These are phyloP conservation scores for Corythoichthys haematopterus DNA, from an alignment of 2,113 vertebrate species.

Conservation along the genomic window DNA sequence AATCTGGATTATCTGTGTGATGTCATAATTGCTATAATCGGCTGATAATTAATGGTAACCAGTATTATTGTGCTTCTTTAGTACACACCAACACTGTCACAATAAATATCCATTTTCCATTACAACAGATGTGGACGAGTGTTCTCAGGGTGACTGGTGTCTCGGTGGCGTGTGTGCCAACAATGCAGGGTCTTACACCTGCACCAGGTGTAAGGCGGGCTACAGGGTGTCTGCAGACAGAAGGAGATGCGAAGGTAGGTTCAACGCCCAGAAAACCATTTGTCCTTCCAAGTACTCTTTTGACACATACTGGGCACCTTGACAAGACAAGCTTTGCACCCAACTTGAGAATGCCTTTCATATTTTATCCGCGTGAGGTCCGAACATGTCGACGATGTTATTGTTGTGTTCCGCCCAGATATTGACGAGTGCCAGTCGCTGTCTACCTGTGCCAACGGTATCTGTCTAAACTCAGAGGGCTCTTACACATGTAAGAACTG, in stretches of 20 bases:
- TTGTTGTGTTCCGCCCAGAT: slow-evolving; percentile 52
- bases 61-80: no score
- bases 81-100: no score
- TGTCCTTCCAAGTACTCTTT: slow-evolving; percentile 6
- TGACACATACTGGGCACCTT: slow-evolving; percentile 23
- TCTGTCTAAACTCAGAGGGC: slow-evolving; percentile 74
- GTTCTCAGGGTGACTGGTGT: slow-evolving; percentile 69
- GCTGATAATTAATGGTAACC: no score
- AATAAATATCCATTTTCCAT: no score
- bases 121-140: slow-evolving; percentile 81
- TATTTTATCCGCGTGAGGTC: slow-evolving; percentile 1
- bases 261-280: slow-evolving; percentile 24
- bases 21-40: no score
- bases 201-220: slow-evolving; percentile 75
- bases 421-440: slow-evolving; percentile 70
- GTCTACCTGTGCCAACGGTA: slow-evolving; percentile 65
- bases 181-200: slow-evolving; percentile 81
- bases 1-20: no score
- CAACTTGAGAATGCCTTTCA: slow-evolving; percentile 3
- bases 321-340: slow-evolving; percentile 7
- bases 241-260: slow-evolving; percentile 81
- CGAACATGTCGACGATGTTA: slow-evolving; percentile 13
- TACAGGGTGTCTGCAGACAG: slow-evolving; percentile 76
- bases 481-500: slow-evolving; percentile 70
- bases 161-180: slow-evolving; percentile 79